Percentiles rank a stretch among this genome's conserved stretches.
Evolutionary conservation across 2,888 invertebrate species (phyloP).

Genomic region (Cabera pusaria): DNA sequence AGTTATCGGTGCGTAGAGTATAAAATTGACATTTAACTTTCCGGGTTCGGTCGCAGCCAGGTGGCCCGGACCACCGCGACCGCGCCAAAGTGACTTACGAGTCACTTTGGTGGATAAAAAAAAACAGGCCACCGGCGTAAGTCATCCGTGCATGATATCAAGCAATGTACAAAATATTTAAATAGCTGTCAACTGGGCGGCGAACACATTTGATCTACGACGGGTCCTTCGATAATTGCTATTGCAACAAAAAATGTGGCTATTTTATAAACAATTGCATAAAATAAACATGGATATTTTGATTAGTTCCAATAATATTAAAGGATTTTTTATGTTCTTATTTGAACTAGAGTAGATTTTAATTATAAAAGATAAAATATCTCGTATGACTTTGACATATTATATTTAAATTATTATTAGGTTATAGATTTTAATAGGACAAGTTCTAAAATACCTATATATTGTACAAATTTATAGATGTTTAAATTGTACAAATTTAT

Average conservation of each 20-base stretch:
- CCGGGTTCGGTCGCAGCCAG: slow-evolving; percentile 59
- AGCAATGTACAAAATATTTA: slow-evolving; percentile 73
- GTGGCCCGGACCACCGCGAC: slow-evolving; percentile 67
- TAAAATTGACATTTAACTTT: slow-evolving; percentile 68
- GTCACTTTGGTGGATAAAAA: slow-evolving; percentile 67
- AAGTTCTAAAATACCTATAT: slow-evolving; percentile 5
- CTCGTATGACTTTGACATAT: background rate
- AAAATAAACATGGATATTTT: background rate
- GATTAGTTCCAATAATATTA: background rate
- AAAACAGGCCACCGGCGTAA: slow-evolving; percentile 71
- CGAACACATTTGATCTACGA: slow-evolving; percentile 62
- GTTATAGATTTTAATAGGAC: slow-evolving; percentile 5
- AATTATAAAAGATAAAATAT: no score
- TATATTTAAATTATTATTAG: no score
- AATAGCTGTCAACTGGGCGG: slow-evolving; percentile 75
- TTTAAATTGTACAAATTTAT: slow-evolving; percentile 1
- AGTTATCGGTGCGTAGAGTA: slow-evolving; percentile 39
- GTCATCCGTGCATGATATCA: slow-evolving; percentile 73
- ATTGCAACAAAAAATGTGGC: slow-evolving; percentile 14
- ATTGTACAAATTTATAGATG: slow-evolving; percentile 6
- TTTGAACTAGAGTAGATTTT: no score
- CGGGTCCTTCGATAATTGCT: slow-evolving; percentile 7
- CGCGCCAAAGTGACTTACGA: slow-evolving; percentile 75
- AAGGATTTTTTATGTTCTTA: no score
- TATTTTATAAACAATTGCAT: no score